These are phyloP conservation scores for Hyperoplus lanceolatus DNA, from an alignment of 2,797 vertebrate genomes.

Conservation along the genomic window DNA sequence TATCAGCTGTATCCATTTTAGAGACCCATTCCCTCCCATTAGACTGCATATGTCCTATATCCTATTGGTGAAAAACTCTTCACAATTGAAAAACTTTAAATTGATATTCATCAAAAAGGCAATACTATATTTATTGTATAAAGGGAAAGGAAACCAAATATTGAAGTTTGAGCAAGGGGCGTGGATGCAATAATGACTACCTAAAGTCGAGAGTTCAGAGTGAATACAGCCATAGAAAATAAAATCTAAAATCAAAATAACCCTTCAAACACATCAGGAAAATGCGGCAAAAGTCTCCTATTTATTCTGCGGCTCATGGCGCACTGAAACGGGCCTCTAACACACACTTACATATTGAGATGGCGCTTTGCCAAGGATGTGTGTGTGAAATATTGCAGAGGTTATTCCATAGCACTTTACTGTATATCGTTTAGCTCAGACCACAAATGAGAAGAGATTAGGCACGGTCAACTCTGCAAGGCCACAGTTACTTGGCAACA, in stretches of 20 bases:
- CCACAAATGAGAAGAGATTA: slow-evolving; percentile 44
- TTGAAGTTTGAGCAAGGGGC: slow-evolving; percentile 1
- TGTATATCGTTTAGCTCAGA: slow-evolving; percentile 9
- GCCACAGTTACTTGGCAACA: slow-evolving; percentile 51
- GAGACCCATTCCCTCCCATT: neutral
- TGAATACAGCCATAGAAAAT: neutral
- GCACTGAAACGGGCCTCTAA: neutral
- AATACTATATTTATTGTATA: neutral
- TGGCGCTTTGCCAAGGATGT: neutral
- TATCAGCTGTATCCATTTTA: slow-evolving; percentile 1
- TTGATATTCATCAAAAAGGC: neutral
- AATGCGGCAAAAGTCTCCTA: neutral
- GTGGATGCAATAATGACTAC: slow-evolving; percentile 9
- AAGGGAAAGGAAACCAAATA: slow-evolving; percentile 11
- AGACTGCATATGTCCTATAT: neutral
- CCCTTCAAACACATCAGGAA: neutral
- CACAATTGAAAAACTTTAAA: neutral
- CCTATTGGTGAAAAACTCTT: neutral
- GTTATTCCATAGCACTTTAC: slow-evolving; percentile 13
- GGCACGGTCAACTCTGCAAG: slow-evolving; percentile 31
- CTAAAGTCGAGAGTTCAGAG: slow-evolving; percentile 12
- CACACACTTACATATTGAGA: neutral
- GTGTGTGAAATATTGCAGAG: slow-evolving; percentile 3
- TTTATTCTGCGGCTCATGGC: slow-evolving; percentile 5
- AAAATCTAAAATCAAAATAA: slow-evolving; percentile 16